Conservation (phyloP, 1,140 invertebrate genomes). For the Paramacrobiotus metropolitanus region DNA sequence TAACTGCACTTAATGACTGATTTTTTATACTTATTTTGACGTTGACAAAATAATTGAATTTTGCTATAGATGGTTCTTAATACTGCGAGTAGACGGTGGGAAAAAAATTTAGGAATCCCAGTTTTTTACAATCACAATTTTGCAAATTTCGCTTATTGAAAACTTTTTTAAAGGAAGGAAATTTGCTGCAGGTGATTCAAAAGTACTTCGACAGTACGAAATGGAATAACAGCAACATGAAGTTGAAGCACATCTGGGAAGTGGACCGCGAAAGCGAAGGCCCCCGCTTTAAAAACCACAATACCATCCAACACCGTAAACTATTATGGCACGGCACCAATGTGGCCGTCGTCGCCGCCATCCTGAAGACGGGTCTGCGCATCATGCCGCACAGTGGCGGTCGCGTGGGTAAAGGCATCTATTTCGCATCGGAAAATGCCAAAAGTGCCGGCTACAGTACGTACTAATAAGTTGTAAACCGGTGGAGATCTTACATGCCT, state of each 20-base stretch:
- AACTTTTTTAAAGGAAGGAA: too few relatives aligned
- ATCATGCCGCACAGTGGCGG: constrained; percentile 30
- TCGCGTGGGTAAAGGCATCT: constrained; percentile 26
- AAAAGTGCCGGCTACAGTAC: constrained; percentile 24
- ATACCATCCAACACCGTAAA: constrained; percentile 21
- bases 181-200: constrained; percentile 18
- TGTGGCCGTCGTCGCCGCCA: constrained; percentile 28
- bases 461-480: not conserved
- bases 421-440: constrained; percentile 25
- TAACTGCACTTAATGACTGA: too few relatives aligned
- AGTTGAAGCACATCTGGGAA: constrained; percentile 22
- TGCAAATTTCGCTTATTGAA: too few relatives aligned
- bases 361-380: constrained; percentile 25
- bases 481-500: not conserved
- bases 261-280: constrained; percentile 20
- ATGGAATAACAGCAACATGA: constrained; percentile 13
- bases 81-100: too few relatives aligned
- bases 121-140: too few relatives aligned
- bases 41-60: too few relatives aligned
- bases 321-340: constrained; percentile 28
- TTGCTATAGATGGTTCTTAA: too few relatives aligned
- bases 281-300: constrained; percentile 17
- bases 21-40: too few relatives aligned
- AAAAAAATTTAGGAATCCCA: too few relatives aligned
- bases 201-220: constrained; percentile 21